Base-by-base conservation (phyloP, 1,140 invertebrate species). In the Saxidomus purpurata region DNA sequence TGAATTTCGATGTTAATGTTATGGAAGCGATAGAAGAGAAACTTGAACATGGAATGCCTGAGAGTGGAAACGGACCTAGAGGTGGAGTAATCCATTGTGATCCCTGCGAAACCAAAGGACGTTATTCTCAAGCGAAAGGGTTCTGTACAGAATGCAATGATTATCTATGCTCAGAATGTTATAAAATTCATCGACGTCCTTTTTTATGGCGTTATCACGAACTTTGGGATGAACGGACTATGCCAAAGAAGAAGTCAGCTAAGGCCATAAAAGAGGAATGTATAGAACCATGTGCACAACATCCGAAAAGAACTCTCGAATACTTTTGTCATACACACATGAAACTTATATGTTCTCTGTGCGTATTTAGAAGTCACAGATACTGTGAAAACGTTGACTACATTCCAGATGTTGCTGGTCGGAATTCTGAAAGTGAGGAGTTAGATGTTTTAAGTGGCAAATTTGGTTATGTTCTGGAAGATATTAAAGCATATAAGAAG, bases 131-230 rank as follows among this genome's bases (percentile, higher is more conserved):
- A 13, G 81, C 81, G 8, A 34, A 36, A n/a, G 81, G 81, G 19
- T 83, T 36, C 38, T 83, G 81, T 59, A 22, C 4, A 40, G 36
- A 83, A 22, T 83, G 81, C 55, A 17, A 59, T 11, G 81, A 83
- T 19, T 69, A 83, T 67, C 40, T 83, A 22, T 83, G 81, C 36
- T 8, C 55, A 8, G 17, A 11, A 15, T 83, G 81, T 34, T 67
- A n/a, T 43, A 61, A 67, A 40, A 40, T 83, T 47, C 81, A 83
- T 25, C 43, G 81, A 11, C 81, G 81, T 11, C 81, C 81, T 17
- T 6, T 52, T 4, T 11, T 69, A 0, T 59, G 36, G 55, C 55
- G 81, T 40, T 9, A 83, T 67, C 81, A 83, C 17, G 43, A 40
- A 11, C 59, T 83, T 17, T 13, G 40, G 11, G 81, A 67, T 59